Evolutionary conservation across 2,113 vertebrate species (phyloP), one percentile per base, ranked within the genome.

Genomic region (Tautogolabrus adspersus): DNA sequence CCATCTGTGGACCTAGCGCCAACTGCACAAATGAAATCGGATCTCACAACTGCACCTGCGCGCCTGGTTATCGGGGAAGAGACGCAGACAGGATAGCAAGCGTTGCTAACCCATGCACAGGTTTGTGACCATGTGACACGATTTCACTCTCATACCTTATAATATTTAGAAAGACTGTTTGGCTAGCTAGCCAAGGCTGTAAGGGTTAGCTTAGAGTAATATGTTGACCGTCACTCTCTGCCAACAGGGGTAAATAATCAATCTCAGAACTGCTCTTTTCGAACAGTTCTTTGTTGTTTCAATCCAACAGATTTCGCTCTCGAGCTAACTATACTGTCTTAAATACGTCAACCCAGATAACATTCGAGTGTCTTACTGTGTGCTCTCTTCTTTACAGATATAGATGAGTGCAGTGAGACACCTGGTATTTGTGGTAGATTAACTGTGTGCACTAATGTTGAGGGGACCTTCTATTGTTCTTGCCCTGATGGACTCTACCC

Each of bases 11-110:
- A 34, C 91, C 91, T 6, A 0, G 82, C 34, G 13, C 83, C 57
- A 88, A 89, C 86, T 93, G 92, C 74, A 78, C 85, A 23, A 93
- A 93, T 42, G 0, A 76, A 21, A 34, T 86, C 1, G 89, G 89
- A 19, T 82, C 87, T 6, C 77, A 93, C 68, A 10, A 8, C 69
- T 93, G 91, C n/a, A 61, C 19, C 54, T 91, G 91, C 22, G 13
- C 47, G 38, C 1, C 1, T 23, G 92, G 91, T 37, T 93, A 51
- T 64, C 73, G 47, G 1, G 7, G 57, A 5, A 65, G 47, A 47
- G 63, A 79, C 26, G 19, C 8, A 8, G 6, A 0, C 0, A 8
- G 46, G 12, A 89, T 83, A 18, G 75, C 88, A 68, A 90, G 88
- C 55, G 0, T 6, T 26, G 0, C 13, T 15, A 91, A 93, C 54